Conservation (phyloP, 2,888 invertebrate genomes). For the Alsophila aescularia region DNA sequence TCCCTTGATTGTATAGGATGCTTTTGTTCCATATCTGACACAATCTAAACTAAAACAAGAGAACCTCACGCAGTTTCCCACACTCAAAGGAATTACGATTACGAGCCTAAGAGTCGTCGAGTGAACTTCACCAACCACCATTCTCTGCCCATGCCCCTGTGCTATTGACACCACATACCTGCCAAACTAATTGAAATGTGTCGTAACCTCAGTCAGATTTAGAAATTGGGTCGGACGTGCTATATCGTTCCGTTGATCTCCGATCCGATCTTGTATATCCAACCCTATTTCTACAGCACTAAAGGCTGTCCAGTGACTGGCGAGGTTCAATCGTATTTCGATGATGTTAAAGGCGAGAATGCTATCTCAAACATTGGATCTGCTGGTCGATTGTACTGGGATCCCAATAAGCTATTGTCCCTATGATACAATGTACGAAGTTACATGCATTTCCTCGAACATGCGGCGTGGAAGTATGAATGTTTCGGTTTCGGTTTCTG, state of each 20-base stretch:
- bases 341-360: conserved; percentile 5
- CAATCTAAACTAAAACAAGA: not conserved
- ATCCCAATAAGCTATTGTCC: conserved; percentile 32
- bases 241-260: conserved; percentile 25
- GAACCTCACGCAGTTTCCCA: not conserved
- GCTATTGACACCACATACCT: conserved; percentile 30
- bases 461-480: conserved; percentile 5
- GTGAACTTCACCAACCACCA: conserved; percentile 2
- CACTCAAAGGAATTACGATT: not conserved
- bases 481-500: conserved; percentile 11
- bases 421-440: conserved; percentile 26
- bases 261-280: conserved; percentile 11
- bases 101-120: not conserved
- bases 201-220: conserved; percentile 47
- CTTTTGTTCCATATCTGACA: too few species aligned
- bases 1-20: too few species aligned
- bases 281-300: conserved; percentile 12
- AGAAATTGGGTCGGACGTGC: conserved; percentile 57
- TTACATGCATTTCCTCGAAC: conserved; percentile 14
- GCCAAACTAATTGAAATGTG: conserved; percentile 48
- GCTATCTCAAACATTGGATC: conserved; percentile 5
- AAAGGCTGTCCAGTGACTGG: conserved; percentile 8
- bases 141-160: conserved; percentile 1
- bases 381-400: conserved; percentile 17
- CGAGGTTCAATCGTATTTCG: conserved; percentile 9